Base-by-base conservation (phyloP, 2,888 invertebrate genomes). In the Tholera decimalis region DNA sequence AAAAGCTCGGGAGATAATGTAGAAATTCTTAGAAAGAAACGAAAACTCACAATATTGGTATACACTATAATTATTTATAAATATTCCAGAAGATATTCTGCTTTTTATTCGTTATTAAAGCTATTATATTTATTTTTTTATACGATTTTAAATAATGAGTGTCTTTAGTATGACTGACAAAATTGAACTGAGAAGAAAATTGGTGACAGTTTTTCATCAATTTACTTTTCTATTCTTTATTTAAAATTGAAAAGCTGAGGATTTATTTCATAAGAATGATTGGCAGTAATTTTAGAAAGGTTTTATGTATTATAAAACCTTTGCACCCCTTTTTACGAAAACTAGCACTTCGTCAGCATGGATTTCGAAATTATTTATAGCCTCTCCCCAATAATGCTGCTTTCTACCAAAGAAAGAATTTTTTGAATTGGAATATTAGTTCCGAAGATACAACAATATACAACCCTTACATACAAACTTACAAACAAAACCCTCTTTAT, bases 71-170 rank as follows among this genome's bases (percentile, higher is more conserved):
- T 47, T 47, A 60, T 62, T 33, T 64, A 72, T 46, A 57, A 57
- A 33, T 70, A 70, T 50, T 51, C 55, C 26, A 53, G 43, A 56
- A 65, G 51, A 41, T 73, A 47, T 62, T 39, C 68, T 77, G 26
- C 80, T 84, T 80, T 78, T 79, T 79, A 70, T 64, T 65, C 67
- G 75, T 81, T 76, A 68, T 81, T 79, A 73, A 67, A 73, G 73
- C 73, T 71, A 68, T 88, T 84, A n/a, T n/a, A n/a, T 83, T 79
- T 72, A 74, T 77, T 77, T 88, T 88, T 89, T 87, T 85, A 79
- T 85, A 53, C 79, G 78, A 59, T 88, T 86, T 83, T 85, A 71
- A 57, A 63, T 83, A 64, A 58, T 66, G 58, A 58, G 60, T 77
- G 79, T 79, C 79, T 82, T 80, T 74, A 72, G 66, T 74, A 65